Evolutionary conservation across 2,113 vertebrate species (phyloP).

Genomic region (Coptodon rendalli): DNA sequence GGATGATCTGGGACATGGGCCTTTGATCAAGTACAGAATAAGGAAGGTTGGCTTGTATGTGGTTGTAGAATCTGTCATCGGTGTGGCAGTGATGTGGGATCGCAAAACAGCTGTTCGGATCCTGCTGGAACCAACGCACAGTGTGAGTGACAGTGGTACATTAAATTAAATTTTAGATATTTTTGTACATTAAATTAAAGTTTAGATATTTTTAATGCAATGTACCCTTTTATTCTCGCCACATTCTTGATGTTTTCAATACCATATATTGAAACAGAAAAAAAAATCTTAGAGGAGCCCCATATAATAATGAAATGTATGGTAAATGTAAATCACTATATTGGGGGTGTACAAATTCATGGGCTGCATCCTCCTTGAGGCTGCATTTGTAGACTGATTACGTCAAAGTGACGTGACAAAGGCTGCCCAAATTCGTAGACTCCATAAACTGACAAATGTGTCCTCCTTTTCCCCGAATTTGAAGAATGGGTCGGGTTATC

Average conservation of each 20-base stretch:
- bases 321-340: no score
- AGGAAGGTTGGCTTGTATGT: conserved; percentile 80
- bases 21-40: conserved; percentile 66
- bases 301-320: neutral
- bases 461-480: no score
- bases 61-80: conserved; percentile 79
- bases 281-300: neutral
- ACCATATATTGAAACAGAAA: neutral
- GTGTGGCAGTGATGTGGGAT: conserved; percentile 90
- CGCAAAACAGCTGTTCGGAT: conserved; percentile 84
- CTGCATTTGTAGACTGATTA: no score
- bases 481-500: no score
- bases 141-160: conserved; percentile 60
- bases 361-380: no score
- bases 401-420: no score
- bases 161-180: neutral
- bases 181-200: neutral
- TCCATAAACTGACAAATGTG: no score
- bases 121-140: conserved; percentile 78
- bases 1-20: conserved; percentile 38
- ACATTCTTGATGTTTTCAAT: neutral
- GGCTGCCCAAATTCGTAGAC: no score
- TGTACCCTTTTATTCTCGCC: neutral
- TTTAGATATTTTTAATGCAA: neutral
- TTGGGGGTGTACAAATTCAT: no score